Evolutionary conservation across 2,113 vertebrate species (phyloP), one percentile per base, ranked within the genome.

Genomic region (Oophaga pumilio): DNA sequence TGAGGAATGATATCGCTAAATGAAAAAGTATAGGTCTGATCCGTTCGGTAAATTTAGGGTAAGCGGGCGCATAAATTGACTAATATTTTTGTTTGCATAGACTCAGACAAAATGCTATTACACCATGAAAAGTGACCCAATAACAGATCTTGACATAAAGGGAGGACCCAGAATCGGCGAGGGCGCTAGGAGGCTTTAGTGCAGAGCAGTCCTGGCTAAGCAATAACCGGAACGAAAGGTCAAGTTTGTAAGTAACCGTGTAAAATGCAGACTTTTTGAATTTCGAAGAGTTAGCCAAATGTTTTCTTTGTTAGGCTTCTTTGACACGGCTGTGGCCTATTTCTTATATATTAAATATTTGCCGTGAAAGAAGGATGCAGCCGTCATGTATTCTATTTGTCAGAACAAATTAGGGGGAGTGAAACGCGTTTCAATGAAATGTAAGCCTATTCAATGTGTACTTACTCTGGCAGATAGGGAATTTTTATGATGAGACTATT

Each of bases 1-100:
- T 94, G 92, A 94, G 95, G 96, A 97, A 97, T 96, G 95, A 97
- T 96, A 97, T 97, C 94, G 95, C 94, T 93, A 94, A 93, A 43
- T 73, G 56, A 76, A 83, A 83, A 78, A 62, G 56, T 77, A 85
- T 77, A 92, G 93, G 94, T 93, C 92, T 93, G 84, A 91, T 91
- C 91, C 92, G 90, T 94, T 95, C 92, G 93, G 91, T 87, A 92
- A 93, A 95, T 93, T 91, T 90, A 93, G 93, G 94, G 92, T 93
- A 94, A 93, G 89, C 92, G 93, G 33, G 33, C 90, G 89, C 90
- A 91, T 93, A 92, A 93, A 92, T 93, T 93, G 93, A 94, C 93
- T 94, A 94, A 94, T 92, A 92, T 92, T 93, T 90, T 90, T 94
- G 92, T 93, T 93, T 92, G 87, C 89, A 90, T 82, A 0, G 66